Base-by-base conservation (phyloP, 2,888 invertebrate species). In the Odontomyia ornata region DNA sequence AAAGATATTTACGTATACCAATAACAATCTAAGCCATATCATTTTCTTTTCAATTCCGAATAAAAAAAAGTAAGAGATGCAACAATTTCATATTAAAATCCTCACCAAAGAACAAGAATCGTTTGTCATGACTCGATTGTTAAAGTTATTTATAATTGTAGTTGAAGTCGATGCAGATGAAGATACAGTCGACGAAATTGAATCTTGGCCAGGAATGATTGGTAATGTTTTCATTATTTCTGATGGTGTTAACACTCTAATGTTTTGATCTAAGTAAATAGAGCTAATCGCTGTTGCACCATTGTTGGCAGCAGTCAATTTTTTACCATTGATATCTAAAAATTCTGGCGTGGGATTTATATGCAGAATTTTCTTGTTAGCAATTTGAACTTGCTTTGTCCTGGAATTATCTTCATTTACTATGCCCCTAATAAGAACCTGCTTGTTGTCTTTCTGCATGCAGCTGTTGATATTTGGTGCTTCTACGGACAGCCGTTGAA, bases 141-240 rank as follows among this genome's bases (percentile, higher is more conserved):
- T 73, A n/a, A 57, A 73, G 30, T 60, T 30, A 57, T 57, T 73
- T 15, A 28, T 21, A 56, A 30, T 23, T 21, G 76, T 27, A 11
- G 56, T 30, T 0, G 75, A 64, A 2, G 64, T 11, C 1, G 75
- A 64, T 25, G 62, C 4, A 2, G 75, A 75, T 30, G 73, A n/a
- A 13, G 75, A 65, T 3, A 30, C 27, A 18, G 47, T 25, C n/a
- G 72, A 62, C 36, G 47, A 72, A 43, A 71, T 15, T 36, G 78
- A 75, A 77, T 81, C 81, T 76, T 81, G 81, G 69, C 80, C 79
- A 65, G 82, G 82, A 78, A 94, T 91, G 88, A 93, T 93, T 87
- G 95, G 94, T 89, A 94, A 91, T 86, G 94, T 94, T 91, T 93
- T 92, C 94, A 94, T 94, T 88, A 95, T 94, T 91, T 95, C 94